Evolutionary conservation across 2,888 invertebrate species (phyloP), one percentile per base, ranked within the genome.

Genomic region (Rutpela maculata): DNA sequence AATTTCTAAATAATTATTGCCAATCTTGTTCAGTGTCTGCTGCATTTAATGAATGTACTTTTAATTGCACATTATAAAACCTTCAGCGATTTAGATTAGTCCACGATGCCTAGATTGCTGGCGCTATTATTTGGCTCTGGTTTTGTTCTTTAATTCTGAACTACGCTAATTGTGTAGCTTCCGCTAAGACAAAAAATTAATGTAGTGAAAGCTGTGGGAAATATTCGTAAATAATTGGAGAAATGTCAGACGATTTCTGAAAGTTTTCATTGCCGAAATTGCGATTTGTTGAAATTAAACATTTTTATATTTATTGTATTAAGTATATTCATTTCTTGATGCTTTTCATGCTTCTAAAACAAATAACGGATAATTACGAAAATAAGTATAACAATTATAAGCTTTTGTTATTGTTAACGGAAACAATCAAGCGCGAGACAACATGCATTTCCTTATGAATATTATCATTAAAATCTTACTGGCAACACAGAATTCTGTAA

Each of bases 181-280:
- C 50, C 50, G 50, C n/a, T 17, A n/a, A 15, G 15, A n/a, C 50
- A 50, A 6, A 50, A 50, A n/a, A n/a, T n/a, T 18, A 22, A 59
- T 7, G 11, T 11, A 22, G 59, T 59, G 59, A 59, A 59, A 59
- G 59, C 22, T 59, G 59, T 59, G 59, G 59, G 59, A 59, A 59
- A 59, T 12, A 12, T 9, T 26, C 26, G 26, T 26, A 6, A 2
- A 57, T 18, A 57, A 18, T 12, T 19, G 19, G 22, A 22, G 59
- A 59, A 59, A 59, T 50, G 50, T 9, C 43, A 10, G 31, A 35
- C 9, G 31, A 7, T 35, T 35, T 35, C 31, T 35, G 2, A 7
- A 35, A 35, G 6, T 35, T 35, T 35, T 35, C 7, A 35, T 9
- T 9, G 31, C 31, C 9, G 31, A 35, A 35, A 35, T 35, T 35